These are phyloP conservation scores for Drepanosiphum platanoidis DNA, from an alignment of 2,888 invertebrate species.

Conservation along the genomic window DNA sequence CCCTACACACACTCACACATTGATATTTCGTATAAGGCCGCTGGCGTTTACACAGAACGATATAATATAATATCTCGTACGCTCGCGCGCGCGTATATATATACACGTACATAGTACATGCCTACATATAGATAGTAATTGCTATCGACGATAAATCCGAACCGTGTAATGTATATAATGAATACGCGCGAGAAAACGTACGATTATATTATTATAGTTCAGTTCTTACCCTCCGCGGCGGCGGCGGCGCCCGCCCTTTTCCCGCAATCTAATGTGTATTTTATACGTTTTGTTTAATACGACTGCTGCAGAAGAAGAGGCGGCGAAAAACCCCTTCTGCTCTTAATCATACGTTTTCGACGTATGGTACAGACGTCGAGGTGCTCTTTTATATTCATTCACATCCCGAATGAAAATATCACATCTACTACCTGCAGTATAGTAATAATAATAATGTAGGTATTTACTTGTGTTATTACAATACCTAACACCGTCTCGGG, in stretches of 20 bases:
- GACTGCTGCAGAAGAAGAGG: neutral
- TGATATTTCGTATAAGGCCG: neutral
- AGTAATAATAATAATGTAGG: too few species aligned
- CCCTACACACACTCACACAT: neutral
- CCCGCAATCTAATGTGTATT: neutral
- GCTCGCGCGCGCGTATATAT: neutral
- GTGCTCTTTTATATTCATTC: slow-evolving; percentile 39
- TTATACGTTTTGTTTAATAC: neutral
- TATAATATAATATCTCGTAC: slow-evolving; percentile 11
- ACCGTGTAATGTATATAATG: slow-evolving; percentile 33
- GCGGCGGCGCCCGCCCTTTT: neutral
- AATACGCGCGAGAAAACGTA: slow-evolving; percentile 3
- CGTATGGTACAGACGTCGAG: slow-evolving; percentile 11
- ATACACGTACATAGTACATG: too few species aligned
- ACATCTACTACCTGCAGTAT: too few species aligned
- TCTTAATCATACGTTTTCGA: slow-evolving; percentile 53
- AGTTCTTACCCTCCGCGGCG: too few species aligned
- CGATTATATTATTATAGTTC: too few species aligned
- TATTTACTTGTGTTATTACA: neutral
- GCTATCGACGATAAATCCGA: slow-evolving; percentile 21
- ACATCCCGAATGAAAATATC: neutral
- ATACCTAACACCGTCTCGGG: neutral
- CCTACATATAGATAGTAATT: slow-evolving; percentile 10
- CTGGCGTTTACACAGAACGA: slow-evolving; percentile 45
- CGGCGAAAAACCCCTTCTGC: slow-evolving; percentile 5